Evolutionary conservation across 2,797 vertebrate genomes (phyloP), one percentile per base, ranked within the genome.

Genomic region (Pempheris klunzingeri): DNA sequence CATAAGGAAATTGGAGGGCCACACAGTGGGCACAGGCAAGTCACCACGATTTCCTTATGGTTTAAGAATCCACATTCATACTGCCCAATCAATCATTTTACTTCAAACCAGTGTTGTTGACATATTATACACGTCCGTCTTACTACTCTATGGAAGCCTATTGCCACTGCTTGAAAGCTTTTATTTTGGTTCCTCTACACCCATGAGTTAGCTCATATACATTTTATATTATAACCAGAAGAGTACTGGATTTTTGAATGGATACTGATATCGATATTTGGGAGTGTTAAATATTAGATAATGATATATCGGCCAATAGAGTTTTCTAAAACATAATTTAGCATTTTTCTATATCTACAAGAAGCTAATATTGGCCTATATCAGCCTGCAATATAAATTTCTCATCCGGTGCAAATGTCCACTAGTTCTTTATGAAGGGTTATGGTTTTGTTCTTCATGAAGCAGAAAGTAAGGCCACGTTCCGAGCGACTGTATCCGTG

Each of bases 1-100:
- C 24, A 71, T 63, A 67, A 75, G 58, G 53, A 76, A 63, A 68
- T 41, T 76, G 55, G 26, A 65, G 65, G 66, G 36, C 52, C 26
- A 22, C 58, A 39, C 24, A 32, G 2, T 52, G 38, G 36, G 26
- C 62, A 39, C 53, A 26, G 9, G 28, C 14, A 54, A 9, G 32
- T 41, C 34, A 57, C 15, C 15, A 52, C 60, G n/a, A 65, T 73
- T 43, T 57, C 8, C 22, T 52, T 38, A 71, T 67, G 32, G 41
- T 61, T 34, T 41, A n/a, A 75, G 22, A 59, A 59, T 60, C 24
- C 28, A 58, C 34, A 46, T 47, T 22, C 22, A 49, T 22, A 34
- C n/a, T 28, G 18, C 38, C 43, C 26, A 49, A 55, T 71, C 59
- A 38, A 52, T 74, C 44, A 58, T 30, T 47, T 18, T 43, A 30